Evolutionary conservation across 2,113 vertebrate genomes (phyloP), one percentile per base, ranked within the genome.

Genomic region (Willisornis vidua): DNA sequence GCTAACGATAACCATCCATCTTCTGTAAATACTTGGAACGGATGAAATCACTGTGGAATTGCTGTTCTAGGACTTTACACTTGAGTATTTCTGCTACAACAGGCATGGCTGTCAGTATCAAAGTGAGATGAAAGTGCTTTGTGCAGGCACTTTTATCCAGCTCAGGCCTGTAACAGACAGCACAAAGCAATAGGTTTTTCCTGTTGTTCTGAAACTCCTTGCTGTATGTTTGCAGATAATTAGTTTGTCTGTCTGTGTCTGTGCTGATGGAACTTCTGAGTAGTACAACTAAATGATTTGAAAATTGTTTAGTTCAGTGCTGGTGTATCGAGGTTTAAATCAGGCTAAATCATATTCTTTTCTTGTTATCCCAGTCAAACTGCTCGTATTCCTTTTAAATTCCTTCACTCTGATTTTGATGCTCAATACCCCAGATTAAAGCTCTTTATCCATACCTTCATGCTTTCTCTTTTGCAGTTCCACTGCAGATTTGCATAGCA

Each of bases 371-470:
- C 54, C 17, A 72, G n/a, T 81, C 76, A 92, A 81, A 77, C 68
- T 37, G 17, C 46, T 87, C 14, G 0, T 82, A 58, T 13, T 77
- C 49, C 25, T 77, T 96, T 86, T 74, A 72, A 95, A 96, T 95
- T 96, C 96, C 88, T 94, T 84, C 88, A 92, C 79, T 95, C 83
- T 74, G 68, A 72, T 93, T 96, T 78, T 77, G 71, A 67, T 88
- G 94, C 83, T 94, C 88, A 84, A 4, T 68, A 83, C 76, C 49
- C 85, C 75, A 72, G 73, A 89, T 96, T 94, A 94, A 93, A 93
- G 77, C 80, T 90, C 89, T 96, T 96, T 96, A 89, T 89, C 86
- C 83, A 92, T 94, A 96, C 76, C 88, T 97, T 96, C 14, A 19
- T 92, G 83, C 76, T 85, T 95, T 94, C 67, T 62, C 58, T 92